Percentiles rank a stretch among this genome's conserved stretches.
These are phyloP conservation scores for Zapus hudsonius DNA, from an alignment of 2,113 vertebrate species.

Conservation along the genomic window DNA sequence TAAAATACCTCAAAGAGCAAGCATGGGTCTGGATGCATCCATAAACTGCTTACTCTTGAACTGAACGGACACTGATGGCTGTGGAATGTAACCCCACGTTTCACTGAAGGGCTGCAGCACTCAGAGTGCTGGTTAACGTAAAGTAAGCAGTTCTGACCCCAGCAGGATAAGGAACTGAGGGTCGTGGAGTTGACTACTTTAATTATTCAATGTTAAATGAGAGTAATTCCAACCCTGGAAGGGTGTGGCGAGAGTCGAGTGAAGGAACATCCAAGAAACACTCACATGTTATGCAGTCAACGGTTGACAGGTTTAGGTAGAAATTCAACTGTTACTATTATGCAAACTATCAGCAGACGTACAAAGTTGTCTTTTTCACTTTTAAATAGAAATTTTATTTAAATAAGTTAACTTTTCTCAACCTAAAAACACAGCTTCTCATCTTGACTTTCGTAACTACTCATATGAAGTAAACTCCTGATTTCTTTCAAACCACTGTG, in stretches of 20 bases:
- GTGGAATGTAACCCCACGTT: not conserved
- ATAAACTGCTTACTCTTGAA: slow-evolving; percentile 10
- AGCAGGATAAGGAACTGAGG: not conserved
- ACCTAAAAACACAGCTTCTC: slow-evolving; percentile 21
- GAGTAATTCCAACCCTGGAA: not conserved
- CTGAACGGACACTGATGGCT: not conserved
- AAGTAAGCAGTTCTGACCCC: not conserved
- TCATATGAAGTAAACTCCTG: no score
- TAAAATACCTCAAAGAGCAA: slow-evolving; percentile 29
- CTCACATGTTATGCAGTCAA: not conserved
- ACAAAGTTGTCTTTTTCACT: not conserved
- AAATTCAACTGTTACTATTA: slow-evolving; percentile 34
- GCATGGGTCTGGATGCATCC: not conserved
- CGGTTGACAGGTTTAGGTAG: not conserved
- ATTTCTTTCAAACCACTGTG: not conserved
- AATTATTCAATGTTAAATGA: not conserved
- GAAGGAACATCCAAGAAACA: not conserved
- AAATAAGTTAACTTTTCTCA: slow-evolving; percentile 32
- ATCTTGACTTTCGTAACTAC: no score
- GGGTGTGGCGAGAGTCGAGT: not conserved
- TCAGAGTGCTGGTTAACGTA: not conserved
- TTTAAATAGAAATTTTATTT: slow-evolving; percentile 3
- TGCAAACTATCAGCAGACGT: slow-evolving; percentile 7
- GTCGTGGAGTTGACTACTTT: not conserved
- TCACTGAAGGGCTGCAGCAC: not conserved